Conservation (phyloP, 2,888 invertebrate genomes). For the Agrochola lota region DNA sequence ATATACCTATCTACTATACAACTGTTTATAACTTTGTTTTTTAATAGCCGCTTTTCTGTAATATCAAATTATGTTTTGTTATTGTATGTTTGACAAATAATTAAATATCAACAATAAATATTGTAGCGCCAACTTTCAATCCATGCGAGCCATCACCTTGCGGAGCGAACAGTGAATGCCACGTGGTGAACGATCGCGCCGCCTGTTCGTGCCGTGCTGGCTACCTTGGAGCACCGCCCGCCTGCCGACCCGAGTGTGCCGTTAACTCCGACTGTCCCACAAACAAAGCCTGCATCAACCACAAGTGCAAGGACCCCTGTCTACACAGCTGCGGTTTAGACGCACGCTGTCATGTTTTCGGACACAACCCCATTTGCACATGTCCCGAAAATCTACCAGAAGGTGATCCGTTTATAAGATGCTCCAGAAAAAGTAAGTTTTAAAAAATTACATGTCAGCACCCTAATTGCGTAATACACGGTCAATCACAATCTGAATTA, state of each 20-base stretch:
- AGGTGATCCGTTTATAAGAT: constrained; percentile 95
- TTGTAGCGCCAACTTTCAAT: constrained; percentile 79
- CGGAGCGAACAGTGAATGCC: constrained; percentile 94
- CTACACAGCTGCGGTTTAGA: constrained; percentile 94
- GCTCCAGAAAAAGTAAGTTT: constrained; percentile 87
- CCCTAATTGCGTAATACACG: no score
- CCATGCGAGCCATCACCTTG: constrained; percentile 95
- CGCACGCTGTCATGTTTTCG: constrained; percentile 94
- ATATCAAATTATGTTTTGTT: background rate
- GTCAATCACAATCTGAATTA: no score
- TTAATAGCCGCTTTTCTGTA: background rate
- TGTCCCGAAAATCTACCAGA: constrained; percentile 92
- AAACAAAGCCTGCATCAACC: constrained; percentile 93
- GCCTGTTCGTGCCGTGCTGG: constrained; percentile 93
- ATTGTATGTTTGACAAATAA: background rate
- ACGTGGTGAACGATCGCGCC: constrained; percentile 92
- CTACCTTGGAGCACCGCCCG: constrained; percentile 93
- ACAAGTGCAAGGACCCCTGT: constrained; percentile 94
- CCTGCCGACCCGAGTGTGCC: constrained; percentile 94
- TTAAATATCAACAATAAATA: background rate
- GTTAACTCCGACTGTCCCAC: constrained; percentile 94
- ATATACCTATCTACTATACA: background rate
- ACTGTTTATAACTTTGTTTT: background rate
- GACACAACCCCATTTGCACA: constrained; percentile 95
- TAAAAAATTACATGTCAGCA: background rate